Percentiles rank a stretch among this genome's conserved stretches.
Conservation (phyloP, 2,113 vertebrate species). For the Rhagologus leucostigma region DNA sequence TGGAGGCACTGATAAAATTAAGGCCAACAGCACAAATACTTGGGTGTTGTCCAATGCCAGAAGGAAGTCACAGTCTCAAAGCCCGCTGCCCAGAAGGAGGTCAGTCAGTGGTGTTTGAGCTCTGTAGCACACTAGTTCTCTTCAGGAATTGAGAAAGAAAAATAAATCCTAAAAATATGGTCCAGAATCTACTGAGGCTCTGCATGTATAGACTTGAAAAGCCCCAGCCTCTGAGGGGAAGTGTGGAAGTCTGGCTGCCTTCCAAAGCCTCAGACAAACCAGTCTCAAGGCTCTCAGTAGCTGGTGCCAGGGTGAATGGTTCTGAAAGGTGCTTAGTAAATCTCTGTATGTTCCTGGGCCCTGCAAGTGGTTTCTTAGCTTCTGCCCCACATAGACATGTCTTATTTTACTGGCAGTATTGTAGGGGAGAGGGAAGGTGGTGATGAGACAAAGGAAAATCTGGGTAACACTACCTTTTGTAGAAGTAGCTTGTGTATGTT, state of each 20-base stretch:
- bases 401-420: neutral
- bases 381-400: neutral
- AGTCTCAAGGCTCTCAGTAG: neutral
- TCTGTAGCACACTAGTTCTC: slow-evolving; percentile 24
- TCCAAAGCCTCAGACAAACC: slow-evolving; percentile 26
- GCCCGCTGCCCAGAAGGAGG: neutral
- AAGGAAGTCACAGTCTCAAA: slow-evolving; percentile 52
- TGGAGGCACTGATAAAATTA: slow-evolving; percentile 39
- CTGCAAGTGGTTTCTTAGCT: neutral
- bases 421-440: neutral
- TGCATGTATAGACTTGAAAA: slow-evolving; percentile 1
- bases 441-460: neutral
- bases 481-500: neutral
- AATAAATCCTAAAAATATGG: slow-evolving; percentile 10
- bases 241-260: neutral
- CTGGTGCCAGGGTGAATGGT: neutral
- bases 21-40: slow-evolving; percentile 21
- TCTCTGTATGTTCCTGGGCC: neutral
- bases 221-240: neutral
- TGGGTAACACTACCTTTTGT: neutral
- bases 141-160: slow-evolving; percentile 44
- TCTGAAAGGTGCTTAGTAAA: neutral
- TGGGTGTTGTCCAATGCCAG: slow-evolving; percentile 30
- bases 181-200: neutral
- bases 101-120: neutral